Base-by-base conservation (phyloP, 2,797 vertebrate genomes). In the Threskiornis aethiopicus region DNA sequence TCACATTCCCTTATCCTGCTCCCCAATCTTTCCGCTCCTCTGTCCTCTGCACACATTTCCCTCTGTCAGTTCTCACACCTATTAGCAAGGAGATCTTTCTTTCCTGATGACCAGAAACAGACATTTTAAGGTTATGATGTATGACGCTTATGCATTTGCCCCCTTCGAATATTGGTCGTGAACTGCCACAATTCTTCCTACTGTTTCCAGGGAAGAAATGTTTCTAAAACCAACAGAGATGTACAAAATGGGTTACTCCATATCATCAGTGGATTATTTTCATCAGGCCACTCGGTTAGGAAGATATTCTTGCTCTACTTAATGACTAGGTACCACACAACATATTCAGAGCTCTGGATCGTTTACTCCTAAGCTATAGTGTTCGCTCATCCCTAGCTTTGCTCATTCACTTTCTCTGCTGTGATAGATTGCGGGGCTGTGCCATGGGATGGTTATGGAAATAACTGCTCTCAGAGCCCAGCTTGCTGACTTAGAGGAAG, bases 381-480 rank as follows among this genome's bases (percentile, higher is more conserved):
- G 55, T 65, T 79, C 85, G 77, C 49, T 84, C 58, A 39, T 59
- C 41, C 66, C 9, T 42, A 58, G 42, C 77, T 89, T 78, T 90
- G 17, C 46, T 84, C 44, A 49, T 81, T 83, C 79, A 39, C 33
- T 95, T 89, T 90, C 85, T 85, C 61, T 89, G 85, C 77, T 75
- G 42, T 54, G 28, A 52, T 88, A 98, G 98, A 89, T 95, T 88
- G 95, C 97, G 4, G 97, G 95, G 20, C 91, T 93, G 20, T 98
- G 98, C 87, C 97, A 97, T 15, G 92, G 97, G 64, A 95, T 98
- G 97, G 98, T 98, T 96, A 57, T 97, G 96, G 98, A 99, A 97
- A 97, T 98, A 96, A 98, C 98, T 2, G 97, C 95, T 21, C 97
- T 98, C 79, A 97, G 97, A 97, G 90, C 97, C 41, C 91, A 59